Percentiles rank a stretch among this genome's conserved stretches.
Conservation (phyloP, 2,113 vertebrate genomes). For the Abramis brama region DNA sequence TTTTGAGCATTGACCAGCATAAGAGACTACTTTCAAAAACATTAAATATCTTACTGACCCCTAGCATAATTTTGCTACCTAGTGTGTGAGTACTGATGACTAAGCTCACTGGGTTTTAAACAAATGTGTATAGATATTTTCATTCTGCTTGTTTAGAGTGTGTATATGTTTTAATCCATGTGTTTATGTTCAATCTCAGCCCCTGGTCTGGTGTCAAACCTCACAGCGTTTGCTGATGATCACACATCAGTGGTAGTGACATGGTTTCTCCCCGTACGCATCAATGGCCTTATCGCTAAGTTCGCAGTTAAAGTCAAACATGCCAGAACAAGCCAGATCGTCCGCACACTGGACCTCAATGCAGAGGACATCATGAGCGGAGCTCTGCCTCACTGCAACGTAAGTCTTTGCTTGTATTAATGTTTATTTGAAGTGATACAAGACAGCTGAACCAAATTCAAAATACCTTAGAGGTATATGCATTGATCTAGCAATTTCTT, state of each 20-base stretch:
- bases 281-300: slow-evolving; percentile 94
- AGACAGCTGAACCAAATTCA: background rate
- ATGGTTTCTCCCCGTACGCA: slow-evolving; percentile 92
- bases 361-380: slow-evolving; percentile 90
- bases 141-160: background rate
- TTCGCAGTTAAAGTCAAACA: slow-evolving; percentile 94
- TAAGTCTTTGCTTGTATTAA: slow-evolving; percentile 60
- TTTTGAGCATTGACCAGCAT: background rate
- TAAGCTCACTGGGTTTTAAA: too few species aligned
- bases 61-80: background rate
- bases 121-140: background rate
- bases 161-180: slow-evolving; percentile 50
- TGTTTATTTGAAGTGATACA: background rate
- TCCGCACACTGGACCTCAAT: slow-evolving; percentile 85
- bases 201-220: slow-evolving; percentile 69
- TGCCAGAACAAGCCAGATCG: slow-evolving; percentile 85
- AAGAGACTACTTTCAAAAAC: background rate
- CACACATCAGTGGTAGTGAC: slow-evolving; percentile 87
- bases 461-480: background rate
- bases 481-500: background rate
- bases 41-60: background rate
- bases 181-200: slow-evolving; percentile 76
- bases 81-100: background rate
- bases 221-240: slow-evolving; percentile 91
- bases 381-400: slow-evolving; percentile 92